phyloP scores from a whole-genome alignment of 2,888 invertebrate genomes.

The Ophion ellenae region DNA sequence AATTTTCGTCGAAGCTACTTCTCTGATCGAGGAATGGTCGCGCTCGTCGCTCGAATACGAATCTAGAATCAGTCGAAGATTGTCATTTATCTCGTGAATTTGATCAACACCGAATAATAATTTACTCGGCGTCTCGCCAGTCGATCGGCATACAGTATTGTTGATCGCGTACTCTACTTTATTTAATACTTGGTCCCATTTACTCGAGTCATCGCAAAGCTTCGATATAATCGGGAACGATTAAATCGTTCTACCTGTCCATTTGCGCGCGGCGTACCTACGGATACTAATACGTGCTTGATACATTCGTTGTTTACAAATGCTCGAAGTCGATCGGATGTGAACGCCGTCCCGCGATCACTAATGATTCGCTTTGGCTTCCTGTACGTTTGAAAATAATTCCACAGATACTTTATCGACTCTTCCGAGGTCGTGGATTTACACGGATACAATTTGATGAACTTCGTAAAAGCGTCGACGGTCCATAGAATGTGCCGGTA shows the following conservation, averaged over 20 bases:
- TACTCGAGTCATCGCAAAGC: no score
- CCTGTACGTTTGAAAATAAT: slow-evolving; percentile 67
- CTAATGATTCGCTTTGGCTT: slow-evolving; percentile 68
- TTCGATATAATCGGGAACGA: slow-evolving; percentile 70
- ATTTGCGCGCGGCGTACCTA: slow-evolving; percentile 73
- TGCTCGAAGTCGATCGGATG: slow-evolving; percentile 69
- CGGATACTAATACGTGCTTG: slow-evolving; percentile 71
- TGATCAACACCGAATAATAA: no score
- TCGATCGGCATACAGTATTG: no score
- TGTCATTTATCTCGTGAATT: no score
- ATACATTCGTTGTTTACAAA: slow-evolving; percentile 64
- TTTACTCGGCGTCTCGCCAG: no score
- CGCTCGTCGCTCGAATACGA: no score
- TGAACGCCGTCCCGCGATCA: slow-evolving; percentile 74
- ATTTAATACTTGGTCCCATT: no score
- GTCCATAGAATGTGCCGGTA: slow-evolving; percentile 56
- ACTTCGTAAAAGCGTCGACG: slow-evolving; percentile 66
- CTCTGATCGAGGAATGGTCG: no score
- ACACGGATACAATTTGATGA: slow-evolving; percentile 67
- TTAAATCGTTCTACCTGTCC: slow-evolving; percentile 74
- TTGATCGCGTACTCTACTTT: no score
- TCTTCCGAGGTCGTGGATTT: slow-evolving; percentile 66
- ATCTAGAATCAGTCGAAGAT: no score
- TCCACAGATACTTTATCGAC: slow-evolving; percentile 63
- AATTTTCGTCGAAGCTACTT: no score